Conservation (phyloP, 2,797 vertebrate species). For the Urophycis tenuis region DNA sequence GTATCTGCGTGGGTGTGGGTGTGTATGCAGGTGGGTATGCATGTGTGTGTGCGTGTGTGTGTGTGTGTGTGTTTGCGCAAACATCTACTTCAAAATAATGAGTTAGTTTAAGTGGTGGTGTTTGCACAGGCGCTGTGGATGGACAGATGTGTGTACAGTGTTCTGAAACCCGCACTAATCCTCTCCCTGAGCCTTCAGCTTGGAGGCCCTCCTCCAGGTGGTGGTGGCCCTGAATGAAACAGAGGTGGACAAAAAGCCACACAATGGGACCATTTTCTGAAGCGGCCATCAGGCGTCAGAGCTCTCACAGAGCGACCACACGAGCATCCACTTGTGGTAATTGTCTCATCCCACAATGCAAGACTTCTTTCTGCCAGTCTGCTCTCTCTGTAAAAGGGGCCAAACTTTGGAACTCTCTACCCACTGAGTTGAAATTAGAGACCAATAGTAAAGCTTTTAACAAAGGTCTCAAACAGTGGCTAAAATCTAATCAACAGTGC, state of each 20-base stretch:
- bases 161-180: not conserved
- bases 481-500: too few relatives aligned
- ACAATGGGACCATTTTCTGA: too few relatives aligned
- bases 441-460: too few relatives aligned
- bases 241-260: not conserved
- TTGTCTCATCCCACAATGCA: too few relatives aligned
- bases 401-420: too few relatives aligned
- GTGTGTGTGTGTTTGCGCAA: constrained; percentile 27
- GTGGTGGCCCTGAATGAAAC: not conserved
- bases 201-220: not conserved
- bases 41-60: constrained; percentile 6
- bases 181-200: not conserved
- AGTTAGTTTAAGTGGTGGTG: constrained; percentile 42
- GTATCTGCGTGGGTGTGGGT: constrained; percentile 1
- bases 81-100: constrained; percentile 29
- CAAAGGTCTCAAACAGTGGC: too few relatives aligned
- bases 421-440: too few relatives aligned
- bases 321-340: too few relatives aligned
- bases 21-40: constrained; percentile 12
- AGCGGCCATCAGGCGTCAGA: too few relatives aligned
- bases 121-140: constrained; percentile 30
- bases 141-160: not conserved
- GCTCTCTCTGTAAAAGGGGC: too few relatives aligned
- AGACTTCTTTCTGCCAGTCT: too few relatives aligned
- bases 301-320: too few relatives aligned